Evolutionary conservation across 2,113 vertebrate species (phyloP).

Genomic region (Aramus guarauna): DNA sequence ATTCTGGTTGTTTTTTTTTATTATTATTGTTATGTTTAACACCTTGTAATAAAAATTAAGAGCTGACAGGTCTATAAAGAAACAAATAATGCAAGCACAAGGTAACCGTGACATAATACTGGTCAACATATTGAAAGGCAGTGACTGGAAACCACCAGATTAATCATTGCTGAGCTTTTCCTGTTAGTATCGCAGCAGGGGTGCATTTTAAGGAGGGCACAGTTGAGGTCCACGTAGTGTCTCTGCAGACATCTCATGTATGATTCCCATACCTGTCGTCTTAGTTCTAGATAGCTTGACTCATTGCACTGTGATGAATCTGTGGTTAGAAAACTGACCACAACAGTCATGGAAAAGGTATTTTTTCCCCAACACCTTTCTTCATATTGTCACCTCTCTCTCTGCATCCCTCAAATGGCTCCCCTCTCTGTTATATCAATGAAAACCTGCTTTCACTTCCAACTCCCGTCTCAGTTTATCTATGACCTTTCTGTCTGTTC

Average conservation of each 20-base stretch:
- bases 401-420: neutral
- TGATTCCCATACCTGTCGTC: neutral
- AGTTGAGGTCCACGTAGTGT: neutral
- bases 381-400: neutral
- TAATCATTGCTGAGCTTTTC: slow-evolving; percentile 23
- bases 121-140: neutral
- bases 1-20: neutral
- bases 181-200: neutral
- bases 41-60: neutral
- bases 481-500: neutral
- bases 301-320: neutral
- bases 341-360: neutral
- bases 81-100: slow-evolving; percentile 11
- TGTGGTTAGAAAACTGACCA: neutral
- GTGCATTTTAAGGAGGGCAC: neutral
- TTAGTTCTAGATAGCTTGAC: neutral
- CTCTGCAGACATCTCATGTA: neutral
- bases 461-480: neutral
- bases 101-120: slow-evolving; percentile 24
- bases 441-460: neutral
- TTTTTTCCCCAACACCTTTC: neutral
- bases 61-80: neutral
- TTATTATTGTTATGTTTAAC: neutral
- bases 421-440: neutral
- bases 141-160: slow-evolving; percentile 22